A percentile compares a stretch with the other conserved stretches of the same genome.
These are phyloP conservation scores for Physocephala rufipes DNA, from an alignment of 2,888 invertebrate species.

Conservation along the genomic window DNA sequence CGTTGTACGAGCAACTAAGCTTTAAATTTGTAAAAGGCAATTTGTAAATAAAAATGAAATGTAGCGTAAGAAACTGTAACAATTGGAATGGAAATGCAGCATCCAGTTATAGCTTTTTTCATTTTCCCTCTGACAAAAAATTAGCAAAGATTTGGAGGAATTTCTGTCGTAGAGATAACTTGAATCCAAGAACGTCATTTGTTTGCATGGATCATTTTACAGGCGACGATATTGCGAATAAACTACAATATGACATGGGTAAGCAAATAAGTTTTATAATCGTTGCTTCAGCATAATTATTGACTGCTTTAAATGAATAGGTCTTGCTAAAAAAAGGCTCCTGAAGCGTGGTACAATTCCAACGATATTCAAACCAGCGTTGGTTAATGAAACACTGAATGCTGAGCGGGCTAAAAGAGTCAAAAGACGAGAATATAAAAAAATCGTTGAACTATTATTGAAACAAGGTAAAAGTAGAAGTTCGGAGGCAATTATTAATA, in stretches of 20 bases:
- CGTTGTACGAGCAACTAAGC: too few relatives aligned
- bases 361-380: background rate
- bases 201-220: conserved; percentile 10
- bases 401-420: background rate
- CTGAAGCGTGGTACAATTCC: background rate
- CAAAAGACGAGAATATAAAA: background rate
- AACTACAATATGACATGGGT: conserved; percentile 4
- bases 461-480: conserved; percentile 11
- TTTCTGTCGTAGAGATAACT: background rate
- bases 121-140: conserved; percentile 2
- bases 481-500: background rate
- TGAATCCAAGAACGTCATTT: background rate
- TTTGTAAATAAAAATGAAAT: too few relatives aligned
- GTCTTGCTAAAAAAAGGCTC: background rate
- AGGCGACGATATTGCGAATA: background rate
- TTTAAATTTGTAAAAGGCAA: too few relatives aligned
- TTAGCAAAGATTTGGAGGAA: background rate
- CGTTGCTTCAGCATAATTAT: too few relatives aligned
- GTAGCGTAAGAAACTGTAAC: background rate
- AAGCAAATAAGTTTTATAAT: background rate
- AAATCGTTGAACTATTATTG: background rate
- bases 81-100: conserved; percentile 13
- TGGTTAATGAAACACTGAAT: background rate
- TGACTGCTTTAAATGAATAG: too few relatives aligned
- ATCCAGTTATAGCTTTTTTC: background rate